These are phyloP conservation scores for Minunthozetes semirufus DNA, from an alignment of 2,888 invertebrate species.

Conservation along the genomic window DNA sequence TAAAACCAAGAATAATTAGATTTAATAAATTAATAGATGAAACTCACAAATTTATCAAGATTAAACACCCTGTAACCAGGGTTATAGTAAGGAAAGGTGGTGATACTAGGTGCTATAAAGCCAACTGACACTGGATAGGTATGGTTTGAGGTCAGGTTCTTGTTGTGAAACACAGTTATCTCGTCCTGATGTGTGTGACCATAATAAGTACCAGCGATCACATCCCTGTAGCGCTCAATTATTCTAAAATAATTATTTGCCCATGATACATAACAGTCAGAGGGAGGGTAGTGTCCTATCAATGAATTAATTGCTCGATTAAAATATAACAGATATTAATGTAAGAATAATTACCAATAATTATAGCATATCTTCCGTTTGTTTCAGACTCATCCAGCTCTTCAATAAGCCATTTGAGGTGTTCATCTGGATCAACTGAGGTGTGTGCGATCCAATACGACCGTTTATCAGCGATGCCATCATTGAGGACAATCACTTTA, in stretches of 20 bases:
- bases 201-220: conserved; percentile 6
- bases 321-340: too few relatives aligned
- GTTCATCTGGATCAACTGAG: conserved; percentile 91
- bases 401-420: conserved; percentile 89
- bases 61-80: not conserved
- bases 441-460: conserved; percentile 93
- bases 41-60: not conserved
- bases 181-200: conserved; percentile 34
- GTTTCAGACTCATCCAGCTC: conserved; percentile 89
- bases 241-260: conserved; percentile 30
- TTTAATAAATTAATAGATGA: too few relatives aligned
- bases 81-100: not conserved
- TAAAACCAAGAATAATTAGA: not conserved
- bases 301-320: too few relatives aligned
- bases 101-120: conserved; percentile 11
- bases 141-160: not conserved
- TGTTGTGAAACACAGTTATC: conserved; percentile 22
- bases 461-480: conserved; percentile 91
- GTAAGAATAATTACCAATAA: conserved; percentile 63
- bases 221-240: conserved; percentile 17
- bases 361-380: conserved; percentile 87
- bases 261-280: conserved; percentile 27
- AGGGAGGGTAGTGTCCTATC: conserved; percentile 24
- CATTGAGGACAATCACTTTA: conserved; percentile 85
- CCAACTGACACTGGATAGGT: not conserved